Evolutionary conservation across 1,140 invertebrate species (phyloP), one percentile per base, ranked within the genome.

Genomic region (Trachymyrmex septentrionalis): DNA sequence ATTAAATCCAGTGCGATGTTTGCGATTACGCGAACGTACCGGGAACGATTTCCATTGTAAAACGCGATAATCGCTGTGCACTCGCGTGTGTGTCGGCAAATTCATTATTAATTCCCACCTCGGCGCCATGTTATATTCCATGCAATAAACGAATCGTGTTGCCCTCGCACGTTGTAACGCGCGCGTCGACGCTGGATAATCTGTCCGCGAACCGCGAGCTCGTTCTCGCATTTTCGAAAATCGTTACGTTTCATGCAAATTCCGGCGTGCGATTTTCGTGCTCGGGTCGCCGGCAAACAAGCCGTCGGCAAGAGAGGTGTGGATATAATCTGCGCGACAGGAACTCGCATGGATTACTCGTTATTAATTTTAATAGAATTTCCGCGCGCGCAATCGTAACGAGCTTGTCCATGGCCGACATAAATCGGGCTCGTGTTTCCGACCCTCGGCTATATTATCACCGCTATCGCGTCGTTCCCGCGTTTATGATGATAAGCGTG

Each of bases 331-430:
- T 82, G 57, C 48, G 44, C 21, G 72, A 57, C 59, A 75, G 55
- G 50, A 75, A 86, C 53, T 75, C 78, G 12, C 48, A 66, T 53
- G 57, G 80, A 86, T 89, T 85, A 63, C 69, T 82, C 61, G 63
- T 89, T 89, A 87, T 90, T 90, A 90, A 90, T 89, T 90, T 89
- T 89, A 90, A 90, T 90, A 86, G 80, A 87, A 90, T 89, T 75
- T 71, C 53, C 67, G 55, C n/a, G 48, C 73, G 48, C 19, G 24
- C 67, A 81, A 63, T 71, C 59, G 72, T 67, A 84, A 89, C 87
- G 63, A 78, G 75, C 66, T 66, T 77, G 57, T 81, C 71, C 48
- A 59, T 61, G 63, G 48, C 38, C 24, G 30, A 24, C 53, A 34
- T 57, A 50, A 38, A 50, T 67, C n/a, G 53, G 38, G 78, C 53